phyloP scores from a whole-genome alignment of 2,888 invertebrate species.

The Lepidochrysops patricia region DNA sequence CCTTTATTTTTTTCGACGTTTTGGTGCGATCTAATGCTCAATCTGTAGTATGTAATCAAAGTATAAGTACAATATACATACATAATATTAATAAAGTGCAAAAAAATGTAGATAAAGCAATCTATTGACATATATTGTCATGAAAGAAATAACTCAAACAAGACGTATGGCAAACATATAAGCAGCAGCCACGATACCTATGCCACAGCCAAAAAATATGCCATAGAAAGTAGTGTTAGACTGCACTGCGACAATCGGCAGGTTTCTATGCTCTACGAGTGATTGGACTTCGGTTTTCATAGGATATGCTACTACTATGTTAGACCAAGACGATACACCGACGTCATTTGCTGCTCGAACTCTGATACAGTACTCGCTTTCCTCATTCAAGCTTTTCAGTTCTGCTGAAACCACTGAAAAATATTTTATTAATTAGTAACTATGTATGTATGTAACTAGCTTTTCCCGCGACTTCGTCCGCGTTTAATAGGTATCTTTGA shows the following conservation, averaged over 20 bases:
- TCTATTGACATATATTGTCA: too few relatives aligned
- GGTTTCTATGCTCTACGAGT: conserved; percentile 18
- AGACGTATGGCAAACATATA: conserved; percentile 44
- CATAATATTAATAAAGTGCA: too few relatives aligned
- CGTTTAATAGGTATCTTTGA: too few relatives aligned
- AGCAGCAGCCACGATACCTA: conserved; percentile 38
- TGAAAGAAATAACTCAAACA: conserved; percentile 27
- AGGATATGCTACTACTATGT: conserved; percentile 30
- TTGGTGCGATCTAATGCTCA: too few relatives aligned
- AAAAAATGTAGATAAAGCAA: too few relatives aligned
- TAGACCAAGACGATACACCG: conserved; percentile 47
- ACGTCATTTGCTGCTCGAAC: conserved; percentile 39
- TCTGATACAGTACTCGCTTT: conserved; percentile 45
- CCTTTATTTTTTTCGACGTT: too few relatives aligned
- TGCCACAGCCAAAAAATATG: conserved; percentile 47
- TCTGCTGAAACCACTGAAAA: conserved; percentile 31
- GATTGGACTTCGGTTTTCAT: conserved; percentile 16
- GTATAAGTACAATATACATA: too few relatives aligned
- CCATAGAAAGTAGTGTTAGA: conserved; percentile 39
- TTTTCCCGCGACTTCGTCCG: too few relatives aligned
- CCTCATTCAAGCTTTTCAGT: conserved; percentile 34
- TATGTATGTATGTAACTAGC: background rate
- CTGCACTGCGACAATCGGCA: conserved; percentile 12
- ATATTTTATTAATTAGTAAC: too few relatives aligned
- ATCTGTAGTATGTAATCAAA: too few relatives aligned